Evolutionary conservation across 2,113 vertebrate genomes (phyloP), one percentile per base, ranked within the genome.

Genomic region (Hippolais icterina): DNA sequence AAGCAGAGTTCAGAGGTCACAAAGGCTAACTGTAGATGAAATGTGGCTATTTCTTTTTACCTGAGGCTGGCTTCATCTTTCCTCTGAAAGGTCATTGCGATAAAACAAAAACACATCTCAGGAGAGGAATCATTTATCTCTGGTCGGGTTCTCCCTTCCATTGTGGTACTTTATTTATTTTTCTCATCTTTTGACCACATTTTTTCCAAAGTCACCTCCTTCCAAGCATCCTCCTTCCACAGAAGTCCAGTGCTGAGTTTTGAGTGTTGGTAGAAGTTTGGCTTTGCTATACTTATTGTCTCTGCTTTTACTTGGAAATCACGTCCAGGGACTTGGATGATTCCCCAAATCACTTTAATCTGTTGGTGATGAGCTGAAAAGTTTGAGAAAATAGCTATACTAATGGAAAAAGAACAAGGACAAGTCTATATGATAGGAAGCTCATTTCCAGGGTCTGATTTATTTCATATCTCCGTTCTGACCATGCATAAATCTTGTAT

Each of bases 1-100:
- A 98, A 98, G 98, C 98, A 93, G 98, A 98, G 99, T 98, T 99
- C 98, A 98, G 94, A 98, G 99, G 98, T 99, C 98, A 83, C 17
- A 93, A 90, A 97, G 98, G 98, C 98, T 98, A 99, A 99, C 98
- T 96, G 96, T 96, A 97, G 97, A 98, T 98, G 99, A 99, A 99
- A 99, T 98, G 98, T 98, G 98, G 98, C 98, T 98, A 98, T 99
- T 99, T 99, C 98, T 98, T 99, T 99, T 98, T 97, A 98, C 98
- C 98, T 98, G 97, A 97, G 98, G 98, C 98, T 98, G 98, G 98
- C 98, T 99, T 99, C 98, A 98, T 99, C 98, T 98, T 97, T 98
- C 97, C 96, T 97, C 87, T 91, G 95, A 99, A 99, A 99, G 98
- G 98, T 99, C 98, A 99, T 96, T 97, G 92, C 69, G 98, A 99